Evolutionary conservation across 2,888 invertebrate genomes (phyloP).

Genomic region (Plagodis dolabraria): DNA sequence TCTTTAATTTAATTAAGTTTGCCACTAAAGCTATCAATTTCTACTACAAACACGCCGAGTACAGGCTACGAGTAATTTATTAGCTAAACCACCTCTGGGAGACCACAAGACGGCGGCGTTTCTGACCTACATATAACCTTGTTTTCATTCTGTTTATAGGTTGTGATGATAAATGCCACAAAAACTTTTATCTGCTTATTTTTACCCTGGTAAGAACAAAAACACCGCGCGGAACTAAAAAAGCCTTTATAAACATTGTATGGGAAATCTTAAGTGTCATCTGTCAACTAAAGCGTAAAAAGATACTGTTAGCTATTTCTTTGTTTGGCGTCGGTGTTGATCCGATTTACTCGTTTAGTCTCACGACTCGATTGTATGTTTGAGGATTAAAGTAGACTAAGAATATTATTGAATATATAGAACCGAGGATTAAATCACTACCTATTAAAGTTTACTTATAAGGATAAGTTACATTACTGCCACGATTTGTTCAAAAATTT

Average conservation of each 20-base stretch:
- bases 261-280: constrained; percentile 38
- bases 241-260: constrained; percentile 34
- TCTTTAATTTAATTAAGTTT: constrained; percentile 46
- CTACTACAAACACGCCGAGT: constrained; percentile 38
- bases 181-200: constrained; percentile 44
- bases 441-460: too few relatives aligned
- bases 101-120: constrained; percentile 47
- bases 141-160: constrained; percentile 39
- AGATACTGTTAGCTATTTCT: constrained; percentile 38
- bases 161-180: constrained; percentile 39
- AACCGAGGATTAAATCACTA: too few relatives aligned
- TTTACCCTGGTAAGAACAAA: constrained; percentile 43
- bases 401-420: too few relatives aligned
- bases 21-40: constrained; percentile 55
- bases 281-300: constrained; percentile 34
- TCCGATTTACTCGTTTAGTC: constrained; percentile 65
- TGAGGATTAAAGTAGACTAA: constrained; percentile 17
- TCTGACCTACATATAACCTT: constrained; percentile 52
- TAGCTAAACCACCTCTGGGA: constrained; percentile 49
- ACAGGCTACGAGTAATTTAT: constrained; percentile 54
- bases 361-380: constrained; percentile 45
- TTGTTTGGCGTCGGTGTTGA: constrained; percentile 63
- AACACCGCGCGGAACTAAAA: constrained; percentile 22
- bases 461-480: too few relatives aligned
- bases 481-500: too few relatives aligned